Base-by-base conservation (phyloP, 2,888 invertebrate genomes). In the Apamea crenata region DNA sequence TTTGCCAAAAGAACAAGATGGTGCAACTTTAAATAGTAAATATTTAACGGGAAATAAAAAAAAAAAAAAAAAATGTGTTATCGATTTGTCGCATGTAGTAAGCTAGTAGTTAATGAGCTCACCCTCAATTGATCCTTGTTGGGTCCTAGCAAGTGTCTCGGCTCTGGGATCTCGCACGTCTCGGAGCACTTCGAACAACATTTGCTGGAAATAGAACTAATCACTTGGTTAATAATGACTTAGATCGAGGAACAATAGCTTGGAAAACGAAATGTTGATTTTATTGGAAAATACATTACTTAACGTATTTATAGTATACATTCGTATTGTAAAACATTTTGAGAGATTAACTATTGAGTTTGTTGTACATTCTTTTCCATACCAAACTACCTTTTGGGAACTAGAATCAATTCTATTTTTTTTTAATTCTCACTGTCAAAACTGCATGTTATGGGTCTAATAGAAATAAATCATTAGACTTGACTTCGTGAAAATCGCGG, bases 71-170 rank as follows among this genome's bases (percentile, higher is more conserved):
- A 44, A 29, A 21, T 21, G 18, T 67, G 40, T 3, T n/a, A 29
- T 14, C 14, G 29, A 47, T 47, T 7, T 29, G 47, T 50, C 2
- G 1, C 32, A 32, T 25, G 16, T 10, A 50, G 10, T 70, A 70
- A 70, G 25, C 16, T 32, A 10, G 50, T 10, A 70, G 63, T 61
- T 12, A 29, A 67, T 56, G 1, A 29, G 89, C 93, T 91, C 47
- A 97, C 97, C 92, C 98, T 98, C 50, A 99, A 95, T 90, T 98
- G 97, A 92, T 98, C 98, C 63, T 97, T 96, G 88, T 98, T 97
- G 4, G 97, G 96, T 2, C 98, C 98, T 77, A 98, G 97, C 74
- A 98, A 94, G 89, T 97, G 98, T 14, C 92, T 89, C 2, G 96
- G 95, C 82, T 96, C 96, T 0, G 94, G 92, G 3, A 84, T 77